A percentile compares a stretch with the other conserved stretches of the same genome.
phyloP scores from a whole-genome alignment of 2,797 vertebrate species.

The Tragopan temminckii region DNA sequence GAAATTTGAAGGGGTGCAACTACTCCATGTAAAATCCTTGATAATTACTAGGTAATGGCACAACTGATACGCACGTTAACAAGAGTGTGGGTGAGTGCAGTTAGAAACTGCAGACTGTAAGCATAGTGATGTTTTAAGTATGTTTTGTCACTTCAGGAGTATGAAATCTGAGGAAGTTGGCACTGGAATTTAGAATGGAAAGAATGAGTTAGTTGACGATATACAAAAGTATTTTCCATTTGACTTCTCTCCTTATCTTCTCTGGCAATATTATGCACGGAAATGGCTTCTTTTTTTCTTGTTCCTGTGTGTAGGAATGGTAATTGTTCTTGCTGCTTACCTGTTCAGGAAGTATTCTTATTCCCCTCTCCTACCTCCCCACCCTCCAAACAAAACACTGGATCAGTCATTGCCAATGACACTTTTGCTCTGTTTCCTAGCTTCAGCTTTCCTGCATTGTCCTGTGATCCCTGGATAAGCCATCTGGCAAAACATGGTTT shows the following conservation, averaged over 20 bases:
- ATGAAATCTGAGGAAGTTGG: slow-evolving; percentile 50
- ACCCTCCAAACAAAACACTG: background rate
- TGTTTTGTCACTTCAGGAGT: background rate
- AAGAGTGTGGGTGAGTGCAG: background rate
- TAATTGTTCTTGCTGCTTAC: slow-evolving; percentile 62
- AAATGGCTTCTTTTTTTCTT: slow-evolving; percentile 54
- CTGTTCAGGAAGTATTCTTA: slow-evolving; percentile 63
- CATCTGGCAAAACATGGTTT: slow-evolving; percentile 27
- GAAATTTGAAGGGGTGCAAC: background rate
- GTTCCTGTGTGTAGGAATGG: slow-evolving; percentile 61
- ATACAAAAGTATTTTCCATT: slow-evolving; percentile 48
- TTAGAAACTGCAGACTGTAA: slow-evolving; percentile 1
- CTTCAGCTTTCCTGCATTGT: slow-evolving; percentile 38
- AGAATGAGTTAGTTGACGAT: slow-evolving; percentile 52
- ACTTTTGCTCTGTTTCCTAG: slow-evolving; percentile 15
- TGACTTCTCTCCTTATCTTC: slow-evolving; percentile 61
- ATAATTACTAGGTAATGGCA: background rate
- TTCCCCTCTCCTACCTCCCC: background rate
- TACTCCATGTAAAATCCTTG: background rate
- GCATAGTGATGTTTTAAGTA: background rate
- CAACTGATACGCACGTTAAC: background rate
- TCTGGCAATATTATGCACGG: slow-evolving; percentile 31
- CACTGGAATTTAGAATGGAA: slow-evolving; percentile 49
- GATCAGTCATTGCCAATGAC: slow-evolving; percentile 12
- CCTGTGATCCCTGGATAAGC: background rate